These are phyloP conservation scores for Amblyopsis rosae DNA, from an alignment of 2,113 vertebrate species.

Conservation along the genomic window DNA sequence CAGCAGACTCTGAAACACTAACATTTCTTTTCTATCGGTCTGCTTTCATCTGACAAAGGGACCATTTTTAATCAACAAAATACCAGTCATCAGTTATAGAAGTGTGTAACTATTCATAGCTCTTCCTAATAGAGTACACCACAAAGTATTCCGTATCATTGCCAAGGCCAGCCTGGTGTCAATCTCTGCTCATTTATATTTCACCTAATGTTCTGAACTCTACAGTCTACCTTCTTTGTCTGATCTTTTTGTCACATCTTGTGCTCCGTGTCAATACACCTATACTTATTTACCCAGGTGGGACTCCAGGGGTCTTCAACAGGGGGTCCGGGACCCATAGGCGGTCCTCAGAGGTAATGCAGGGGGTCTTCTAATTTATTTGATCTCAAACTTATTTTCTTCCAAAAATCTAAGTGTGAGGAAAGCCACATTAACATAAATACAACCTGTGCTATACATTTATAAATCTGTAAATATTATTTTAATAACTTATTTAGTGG, in stretches of 20 bases:
- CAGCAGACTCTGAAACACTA: slow-evolving; percentile 31
- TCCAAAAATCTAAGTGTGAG: too few species aligned
- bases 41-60: slow-evolving; percentile 31
- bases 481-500: too few species aligned
- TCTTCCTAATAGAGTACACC: slow-evolving; percentile 14
- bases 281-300: background rate
- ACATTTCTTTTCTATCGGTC: slow-evolving; percentile 62
- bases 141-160: background rate
- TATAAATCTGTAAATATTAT: too few species aligned
- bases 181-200: background rate
- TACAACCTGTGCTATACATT: too few species aligned
- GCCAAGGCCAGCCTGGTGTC: background rate
- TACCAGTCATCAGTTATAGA: slow-evolving; percentile 36
- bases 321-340: too few species aligned
- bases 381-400: too few species aligned
- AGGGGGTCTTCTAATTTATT: too few species aligned
- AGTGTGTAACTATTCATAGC: slow-evolving; percentile 39
- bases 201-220: background rate
- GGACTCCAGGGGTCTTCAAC: background rate
- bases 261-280: background rate
- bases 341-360: too few species aligned
- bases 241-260: background rate
- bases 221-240: background rate
- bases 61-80: slow-evolving; percentile 51
- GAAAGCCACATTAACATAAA: too few species aligned